These are phyloP conservation scores for Phenganax subtilis DNA, from an alignment of 92 coral and sea anemone species.

Conservation along the genomic window DNA sequence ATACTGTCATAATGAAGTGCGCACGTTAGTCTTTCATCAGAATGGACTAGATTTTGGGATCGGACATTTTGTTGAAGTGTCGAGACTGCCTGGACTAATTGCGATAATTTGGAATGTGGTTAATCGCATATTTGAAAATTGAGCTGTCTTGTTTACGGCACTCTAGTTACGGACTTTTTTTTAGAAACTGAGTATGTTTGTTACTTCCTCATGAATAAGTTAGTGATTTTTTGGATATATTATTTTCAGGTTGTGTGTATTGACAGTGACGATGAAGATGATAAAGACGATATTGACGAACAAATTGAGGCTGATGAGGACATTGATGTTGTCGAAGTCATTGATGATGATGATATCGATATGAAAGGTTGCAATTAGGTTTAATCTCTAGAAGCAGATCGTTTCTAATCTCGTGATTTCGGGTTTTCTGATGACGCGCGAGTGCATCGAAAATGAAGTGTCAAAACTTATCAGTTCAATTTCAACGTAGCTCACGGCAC, in stretches of 20 bases:
- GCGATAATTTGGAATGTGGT: too few species aligned
- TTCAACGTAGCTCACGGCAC: too few species aligned
- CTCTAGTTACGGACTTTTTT: neutral
- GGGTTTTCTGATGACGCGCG: too few species aligned
- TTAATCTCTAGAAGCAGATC: conserved; percentile 6
- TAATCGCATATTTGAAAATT: too few species aligned
- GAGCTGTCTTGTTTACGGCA: too few species aligned
- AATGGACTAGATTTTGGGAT: too few species aligned
- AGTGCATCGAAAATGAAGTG: too few species aligned
- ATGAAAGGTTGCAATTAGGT: conserved; percentile 21
- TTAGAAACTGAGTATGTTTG: too few species aligned
- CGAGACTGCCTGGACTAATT: too few species aligned
- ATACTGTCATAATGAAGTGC: neutral
- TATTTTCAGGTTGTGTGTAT: conserved; percentile 32
- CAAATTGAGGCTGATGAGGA: conserved; percentile 43
- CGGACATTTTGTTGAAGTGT: too few species aligned
- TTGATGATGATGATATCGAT: conserved; percentile 46
- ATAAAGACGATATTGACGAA: conserved; percentile 1
- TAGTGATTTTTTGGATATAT: neutral
- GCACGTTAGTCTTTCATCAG: neutral
- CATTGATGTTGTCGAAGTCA: conserved; percentile 43
- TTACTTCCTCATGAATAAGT: too few species aligned
- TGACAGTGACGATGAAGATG: conserved; percentile 42
- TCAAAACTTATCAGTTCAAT: too few species aligned
- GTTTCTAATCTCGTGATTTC: conserved; percentile 1